Evolutionary conservation across 1,140 invertebrate species (phyloP).

Genomic region (Chironomus tepperi): DNA sequence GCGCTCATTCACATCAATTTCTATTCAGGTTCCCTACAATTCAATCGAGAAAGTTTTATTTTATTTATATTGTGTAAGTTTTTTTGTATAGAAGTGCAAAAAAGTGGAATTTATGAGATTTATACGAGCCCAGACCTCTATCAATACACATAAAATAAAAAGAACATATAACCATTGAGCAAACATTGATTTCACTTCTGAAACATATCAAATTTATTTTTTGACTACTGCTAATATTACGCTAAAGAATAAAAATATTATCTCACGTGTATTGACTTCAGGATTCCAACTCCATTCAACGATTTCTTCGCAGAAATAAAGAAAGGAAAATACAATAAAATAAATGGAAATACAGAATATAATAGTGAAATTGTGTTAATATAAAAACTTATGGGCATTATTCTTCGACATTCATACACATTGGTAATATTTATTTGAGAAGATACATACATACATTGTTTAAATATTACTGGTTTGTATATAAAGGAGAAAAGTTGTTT

Average conservation of each 20-base stretch:
- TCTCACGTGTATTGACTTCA: not conserved
- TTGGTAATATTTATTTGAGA: no score
- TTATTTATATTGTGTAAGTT: constrained; percentile 23
- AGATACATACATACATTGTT: no score
- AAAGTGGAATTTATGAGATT: constrained; percentile 7
- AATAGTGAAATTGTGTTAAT: not conserved
- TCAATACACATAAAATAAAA: not conserved
- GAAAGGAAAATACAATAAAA: no score
- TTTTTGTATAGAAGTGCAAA: constrained; percentile 2
- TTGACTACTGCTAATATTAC: not conserved
- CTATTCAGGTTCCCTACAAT: not conserved
- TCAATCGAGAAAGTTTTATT: constrained; percentile 7
- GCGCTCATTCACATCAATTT: not conserved
- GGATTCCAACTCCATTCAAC: not conserved
- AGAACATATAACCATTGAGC: not conserved
- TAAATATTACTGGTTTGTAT: no score
- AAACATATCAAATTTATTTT: not conserved
- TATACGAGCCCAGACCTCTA: not conserved
- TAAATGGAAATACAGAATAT: no score
- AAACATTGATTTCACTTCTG: constrained; percentile 13
- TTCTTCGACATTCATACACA: no score
- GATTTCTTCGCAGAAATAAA: no score
- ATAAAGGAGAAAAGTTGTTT: no score
- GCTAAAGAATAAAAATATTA: constrained; percentile 5
- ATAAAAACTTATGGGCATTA: no score